A percentile compares a stretch with the other conserved stretches of the same genome.
Conservation (phyloP, 2,113 vertebrate species). For the Oncorhynchus clarkii region DNA sequence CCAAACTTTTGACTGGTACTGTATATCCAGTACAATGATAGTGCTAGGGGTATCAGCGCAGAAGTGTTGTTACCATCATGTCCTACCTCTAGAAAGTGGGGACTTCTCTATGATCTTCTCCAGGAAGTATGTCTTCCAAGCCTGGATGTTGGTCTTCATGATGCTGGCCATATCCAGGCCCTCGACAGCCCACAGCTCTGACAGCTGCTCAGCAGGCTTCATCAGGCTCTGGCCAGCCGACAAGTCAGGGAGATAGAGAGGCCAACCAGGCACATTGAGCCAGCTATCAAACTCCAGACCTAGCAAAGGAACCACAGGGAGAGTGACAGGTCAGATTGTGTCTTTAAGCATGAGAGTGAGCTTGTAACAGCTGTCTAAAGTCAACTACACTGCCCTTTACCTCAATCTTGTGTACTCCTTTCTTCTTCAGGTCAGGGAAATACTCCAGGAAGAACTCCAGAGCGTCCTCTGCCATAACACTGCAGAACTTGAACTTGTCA, state of each 20-base stretch:
- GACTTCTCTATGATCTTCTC: conserved; percentile 77
- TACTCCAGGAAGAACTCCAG: conserved; percentile 79
- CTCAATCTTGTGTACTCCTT: conserved; percentile 69
- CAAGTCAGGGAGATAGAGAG: conserved; percentile 80
- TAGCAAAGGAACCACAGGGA: conserved; percentile 26
- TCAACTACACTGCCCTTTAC: conserved; percentile 46
- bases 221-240: conserved; percentile 75
- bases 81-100: conserved; percentile 76
- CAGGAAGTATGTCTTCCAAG: conserved; percentile 83
- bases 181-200: conserved; percentile 67
- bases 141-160: conserved; percentile 36
- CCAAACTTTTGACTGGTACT: too few relatives aligned
- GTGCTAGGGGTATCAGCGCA: background rate
- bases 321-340: background rate
- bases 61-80: too few relatives aligned
- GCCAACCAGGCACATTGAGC: conserved; percentile 82
- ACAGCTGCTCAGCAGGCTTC: conserved; percentile 75
- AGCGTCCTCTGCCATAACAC: conserved; percentile 76
- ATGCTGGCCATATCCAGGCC: conserved; percentile 60
- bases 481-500: conserved; percentile 76
- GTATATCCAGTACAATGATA: background rate
- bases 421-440: conserved; percentile 78
- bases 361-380: background rate
- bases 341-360: too few relatives aligned
- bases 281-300: conserved; percentile 81